Base-by-base conservation (phyloP, 2,113 vertebrate genomes). In the Plecotus auritus region DNA sequence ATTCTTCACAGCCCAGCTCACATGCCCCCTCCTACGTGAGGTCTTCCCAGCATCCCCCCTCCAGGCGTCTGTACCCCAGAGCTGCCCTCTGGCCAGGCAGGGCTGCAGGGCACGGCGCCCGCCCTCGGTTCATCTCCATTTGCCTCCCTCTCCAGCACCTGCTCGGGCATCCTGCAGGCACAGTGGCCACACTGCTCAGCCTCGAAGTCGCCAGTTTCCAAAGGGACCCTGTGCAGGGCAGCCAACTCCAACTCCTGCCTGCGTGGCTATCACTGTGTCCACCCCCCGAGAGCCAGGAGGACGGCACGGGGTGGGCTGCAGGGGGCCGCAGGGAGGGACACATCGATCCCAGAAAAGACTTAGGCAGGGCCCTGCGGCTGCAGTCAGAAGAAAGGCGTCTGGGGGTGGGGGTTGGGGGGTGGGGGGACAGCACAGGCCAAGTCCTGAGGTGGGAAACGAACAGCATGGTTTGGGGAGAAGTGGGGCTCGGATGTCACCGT, bases 351-450 rank as follows among this genome's bases (percentile, higher is more conserved):
- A 16, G 70, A 45, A 84, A 32, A 28, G 85, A 5, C 54, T 17
- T 12, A 7, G 85, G 30, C 1, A 8, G 23, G 20, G 11, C 45
- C 7, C 37, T 1, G 70, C 12, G 40, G 20, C 17, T 74, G 20
- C n/a, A 35, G 77, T 35, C 17, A 20, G 13, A 26, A 51, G 49
- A 16, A 32, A 32, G 37, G 4, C 7, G 1, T 17, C 6, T 1
- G 0, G 0, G 20, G 22, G 56, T 4, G 3, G 16, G 18, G 2
- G n/a, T n/a, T n/a, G 20, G 22, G 54, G 20, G 54, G 4, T 4
- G 0, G 14, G 7, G 54, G 10, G 11, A 7, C 2, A 0, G 74
- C 47, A 30, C 2, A 9, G 16, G 26, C 0, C 0, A 20, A 32
- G 49, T 30, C 45, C 35, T 0, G 23, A 30, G 28, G 81, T 8